Conservation (phyloP, 2,797 vertebrate genomes). For the Pagetopsis macropterus region DNA sequence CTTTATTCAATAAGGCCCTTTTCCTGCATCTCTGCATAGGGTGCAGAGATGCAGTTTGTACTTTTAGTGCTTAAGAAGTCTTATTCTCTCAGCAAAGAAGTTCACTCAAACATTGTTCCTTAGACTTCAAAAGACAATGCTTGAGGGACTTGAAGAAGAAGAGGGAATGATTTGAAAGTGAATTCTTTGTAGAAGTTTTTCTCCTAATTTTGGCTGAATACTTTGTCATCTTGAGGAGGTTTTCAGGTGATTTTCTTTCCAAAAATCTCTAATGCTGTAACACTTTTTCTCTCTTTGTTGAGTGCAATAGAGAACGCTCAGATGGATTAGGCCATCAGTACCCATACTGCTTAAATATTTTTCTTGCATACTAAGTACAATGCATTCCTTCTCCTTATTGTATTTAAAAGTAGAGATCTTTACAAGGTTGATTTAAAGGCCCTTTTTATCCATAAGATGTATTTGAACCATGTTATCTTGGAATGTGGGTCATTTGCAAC, state of each 20-base stretch:
- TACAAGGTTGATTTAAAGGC: neutral
- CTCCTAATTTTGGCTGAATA: conserved; percentile 9
- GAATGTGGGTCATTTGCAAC: neutral
- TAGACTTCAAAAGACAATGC: conserved; percentile 39
- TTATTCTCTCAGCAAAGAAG: conserved; percentile 32
- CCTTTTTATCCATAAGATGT: neutral
- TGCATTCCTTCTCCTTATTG: neutral
- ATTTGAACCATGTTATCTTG: neutral
- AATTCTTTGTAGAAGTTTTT: conserved; percentile 34
- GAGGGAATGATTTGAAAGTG: conserved; percentile 28
- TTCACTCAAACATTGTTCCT: conserved; percentile 25
- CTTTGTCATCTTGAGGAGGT: conserved; percentile 8
- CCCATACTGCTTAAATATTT: neutral
- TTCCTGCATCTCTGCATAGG: neutral
- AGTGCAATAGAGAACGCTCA: conserved; percentile 7
- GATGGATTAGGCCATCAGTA: conserved; percentile 10
- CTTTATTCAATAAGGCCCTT: conserved; percentile 3
- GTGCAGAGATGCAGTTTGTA: neutral
- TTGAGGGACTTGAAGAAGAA: conserved; percentile 18
- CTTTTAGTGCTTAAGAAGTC: conserved; percentile 11
- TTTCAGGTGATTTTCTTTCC: conserved; percentile 27
- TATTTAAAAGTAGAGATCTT: neutral
- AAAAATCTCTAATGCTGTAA: conserved; percentile 9
- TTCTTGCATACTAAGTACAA: conserved; percentile 1
- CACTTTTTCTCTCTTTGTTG: conserved; percentile 29